phyloP scores from a whole-genome alignment of 2,113 vertebrate genomes.

The Syngnathoides biaculeatus region DNA sequence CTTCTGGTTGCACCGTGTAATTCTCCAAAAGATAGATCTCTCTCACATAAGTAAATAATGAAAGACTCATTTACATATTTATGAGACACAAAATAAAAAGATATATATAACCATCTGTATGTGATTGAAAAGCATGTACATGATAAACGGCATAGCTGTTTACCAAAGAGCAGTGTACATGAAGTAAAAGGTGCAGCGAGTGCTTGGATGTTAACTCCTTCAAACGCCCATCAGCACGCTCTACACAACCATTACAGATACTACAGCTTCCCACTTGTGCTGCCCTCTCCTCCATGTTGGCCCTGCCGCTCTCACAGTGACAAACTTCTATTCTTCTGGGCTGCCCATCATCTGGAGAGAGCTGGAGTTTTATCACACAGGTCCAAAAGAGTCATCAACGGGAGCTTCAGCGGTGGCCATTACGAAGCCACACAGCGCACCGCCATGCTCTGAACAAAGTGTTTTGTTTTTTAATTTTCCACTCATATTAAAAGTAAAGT shows the following conservation, averaged over 20 bases:
- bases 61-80: not conserved
- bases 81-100: not conserved
- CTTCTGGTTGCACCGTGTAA: not conserved
- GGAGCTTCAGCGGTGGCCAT: slow-evolving; percentile 32
- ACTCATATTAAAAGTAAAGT: slow-evolving; percentile 23
- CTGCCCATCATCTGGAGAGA: slow-evolving; percentile 38
- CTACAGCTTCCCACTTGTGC: slow-evolving; percentile 44
- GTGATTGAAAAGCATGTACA: not conserved
- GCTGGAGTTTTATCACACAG: slow-evolving; percentile 26
- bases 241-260: slow-evolving; percentile 51
- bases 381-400: slow-evolving; percentile 18
- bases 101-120: not conserved
- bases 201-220: slow-evolving; percentile 54
- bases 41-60: not conserved
- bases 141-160: slow-evolving; percentile 9
- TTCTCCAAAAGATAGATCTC: not conserved
- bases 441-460: slow-evolving; percentile 4
- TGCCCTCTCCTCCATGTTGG: slow-evolving; percentile 33
- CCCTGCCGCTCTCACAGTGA: slow-evolving; percentile 35
- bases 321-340: slow-evolving; percentile 32
- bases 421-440: slow-evolving; percentile 1
- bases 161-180: slow-evolving; percentile 30
- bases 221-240: slow-evolving; percentile 56
- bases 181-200: slow-evolving; percentile 27
- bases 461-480: slow-evolving; percentile 35